Percentiles rank a stretch among this genome's conserved stretches.
Conservation (phyloP, 1,140 invertebrate genomes). For the Caenorhabditis inopinata region DNA sequence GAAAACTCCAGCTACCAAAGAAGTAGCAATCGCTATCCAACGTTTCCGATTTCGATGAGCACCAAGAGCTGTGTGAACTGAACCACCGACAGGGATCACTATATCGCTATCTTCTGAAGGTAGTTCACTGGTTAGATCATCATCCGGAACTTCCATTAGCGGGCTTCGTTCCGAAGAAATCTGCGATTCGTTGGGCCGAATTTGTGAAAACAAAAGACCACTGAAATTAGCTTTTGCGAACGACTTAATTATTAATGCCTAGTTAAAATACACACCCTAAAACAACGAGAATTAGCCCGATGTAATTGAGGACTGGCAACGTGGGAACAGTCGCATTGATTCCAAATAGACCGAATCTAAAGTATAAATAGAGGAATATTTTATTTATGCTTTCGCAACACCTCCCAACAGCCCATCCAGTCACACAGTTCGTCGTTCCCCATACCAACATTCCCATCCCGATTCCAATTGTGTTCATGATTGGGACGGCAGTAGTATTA, state of each 20-base stretch:
- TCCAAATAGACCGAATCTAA: slow-evolving; percentile 68
- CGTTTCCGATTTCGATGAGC: not conserved
- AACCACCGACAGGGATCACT: not conserved
- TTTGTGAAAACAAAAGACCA: slow-evolving; percentile 52
- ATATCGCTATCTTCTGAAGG: not conserved
- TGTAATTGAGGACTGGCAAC: slow-evolving; percentile 64
- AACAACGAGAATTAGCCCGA: slow-evolving; percentile 65
- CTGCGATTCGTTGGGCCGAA: slow-evolving; percentile 46
- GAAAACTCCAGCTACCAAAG: slow-evolving; percentile 67
- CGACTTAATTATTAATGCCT: too few relatives aligned
- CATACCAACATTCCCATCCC: slow-evolving; percentile 57
- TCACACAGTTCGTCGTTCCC: slow-evolving; percentile 52
- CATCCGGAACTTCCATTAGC: slow-evolving; percentile 24
- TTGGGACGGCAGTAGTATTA: slow-evolving; percentile 49
- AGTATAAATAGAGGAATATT: not conserved
- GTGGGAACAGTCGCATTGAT: slow-evolving; percentile 59
- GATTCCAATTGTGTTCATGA: slow-evolving; percentile 54
- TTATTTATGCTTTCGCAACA: not conserved
- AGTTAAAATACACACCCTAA: slow-evolving; percentile 59
- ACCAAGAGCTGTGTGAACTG: not conserved
- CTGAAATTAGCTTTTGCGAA: slow-evolving; percentile 34
- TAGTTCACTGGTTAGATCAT: not conserved
- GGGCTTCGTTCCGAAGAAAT: slow-evolving; percentile 40
- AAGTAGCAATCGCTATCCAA: slow-evolving; percentile 63
- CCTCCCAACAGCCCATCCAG: slow-evolving; percentile 67